Evolutionary conservation across 2,113 vertebrate species (phyloP), one percentile per base, ranked within the genome.

Genomic region (Podocnemis expansa): DNA sequence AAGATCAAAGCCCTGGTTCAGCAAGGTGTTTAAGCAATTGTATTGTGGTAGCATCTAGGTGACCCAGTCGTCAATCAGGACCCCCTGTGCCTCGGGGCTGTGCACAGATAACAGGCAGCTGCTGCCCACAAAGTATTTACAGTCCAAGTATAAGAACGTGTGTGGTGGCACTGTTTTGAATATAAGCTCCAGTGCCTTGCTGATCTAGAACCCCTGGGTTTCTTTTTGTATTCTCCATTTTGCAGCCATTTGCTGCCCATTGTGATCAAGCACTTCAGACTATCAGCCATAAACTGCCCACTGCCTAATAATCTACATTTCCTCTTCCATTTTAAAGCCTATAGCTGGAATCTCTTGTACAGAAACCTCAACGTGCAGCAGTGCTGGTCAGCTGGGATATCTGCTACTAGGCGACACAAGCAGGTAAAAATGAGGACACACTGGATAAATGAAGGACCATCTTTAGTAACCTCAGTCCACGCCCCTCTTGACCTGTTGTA

Each of bases 61-160:
- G 19, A 29, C 10, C 31, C 82, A 24, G 41, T 79, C 67, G 56
- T 87, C 29, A 85, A 27, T 11, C 67, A 38, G 38, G 38, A 73
- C 22, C 67, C 38, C 67, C 22, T 41, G 67, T 38, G n/a, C 67
- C 67, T 73, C 38, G n/a, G 67, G 22, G 70, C 41, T 14, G 16
- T 41, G n/a, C 0, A 0, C 21, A 85, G 17, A 55, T 1, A 4
- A 19, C 27, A 2, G 67, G 78, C n/a, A 55, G 25, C 6, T 10
- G 43, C n/a, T 87, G 79, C 16, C 27, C 80, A 84, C 34, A 21
- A 70, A 87, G 17, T 19, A 9, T 49, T 47, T 56, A 73, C n/a
- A 24, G 31, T 11, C 31, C 52, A 6, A 38, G 43, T 91, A 89
- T 89, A 43, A 60, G 14, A 31, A 63, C 73, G 49, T 24, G 5